Evolutionary conservation across 2,888 invertebrate genomes (phyloP), one percentile per base, ranked within the genome.

Genomic region (Drosophila meridiana): DNA sequence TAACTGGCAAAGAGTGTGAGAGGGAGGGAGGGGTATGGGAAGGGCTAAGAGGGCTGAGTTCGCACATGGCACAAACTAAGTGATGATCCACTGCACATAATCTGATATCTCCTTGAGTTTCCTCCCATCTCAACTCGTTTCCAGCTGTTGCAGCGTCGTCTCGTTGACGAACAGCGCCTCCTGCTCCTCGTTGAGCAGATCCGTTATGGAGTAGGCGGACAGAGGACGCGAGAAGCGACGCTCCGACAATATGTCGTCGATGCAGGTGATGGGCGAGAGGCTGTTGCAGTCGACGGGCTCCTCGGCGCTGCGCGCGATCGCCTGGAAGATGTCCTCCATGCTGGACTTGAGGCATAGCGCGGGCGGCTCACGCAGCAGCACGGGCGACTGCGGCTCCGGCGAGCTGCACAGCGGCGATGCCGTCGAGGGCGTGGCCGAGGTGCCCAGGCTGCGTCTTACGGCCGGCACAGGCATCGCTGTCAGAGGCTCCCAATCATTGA

Each of bases 171-270:
- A 90, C 32, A 86, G 65, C 38, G 87, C 50, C 59, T 92, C 91
- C 66, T 83, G 84, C 74, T 92, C 92, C 69, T 92, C 93, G 69
- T 90, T 91, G 42, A 93, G 85, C 71, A 93, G 88, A 85, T 93
- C 93, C 55, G 92, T 92, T 75, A 93, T 93, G 73, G 93, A 93
- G 78, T 93, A 93, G 14, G 93, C 92, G 26, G 93, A 93, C 14
- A 93, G 70, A 0, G 93, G 91, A 0, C 93, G 78, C 0, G 93
- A 93, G 69, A 93, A 88, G 4, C 93, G 74, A 0, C 93, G 90
- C 72, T 93, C 91, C 9, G 91, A 91, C 50, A 93, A 87, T 62
- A 93, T 93, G 34, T 93, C 93, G 69, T 93, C 93, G 69, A 93
- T 92, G 57, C 92, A 89, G 75, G 92, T 92, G 45, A 93, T 91